Conservation (phyloP, 2,888 invertebrate species). For the Lacanobia oleracea region DNA sequence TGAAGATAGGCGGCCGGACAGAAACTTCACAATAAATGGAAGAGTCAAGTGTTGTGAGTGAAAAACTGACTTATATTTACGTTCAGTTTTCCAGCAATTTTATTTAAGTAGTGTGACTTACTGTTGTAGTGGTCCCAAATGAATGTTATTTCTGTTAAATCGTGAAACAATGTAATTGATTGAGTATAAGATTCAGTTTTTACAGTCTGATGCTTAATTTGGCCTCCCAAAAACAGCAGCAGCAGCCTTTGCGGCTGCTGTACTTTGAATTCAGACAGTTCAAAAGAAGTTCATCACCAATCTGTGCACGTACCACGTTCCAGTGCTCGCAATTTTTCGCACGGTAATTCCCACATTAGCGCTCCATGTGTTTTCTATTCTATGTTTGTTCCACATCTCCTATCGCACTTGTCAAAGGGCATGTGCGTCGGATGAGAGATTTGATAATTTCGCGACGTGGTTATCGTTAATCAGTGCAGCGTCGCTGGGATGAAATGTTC, state of each 20-base stretch:
- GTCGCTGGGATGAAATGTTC: slow-evolving; percentile 35
- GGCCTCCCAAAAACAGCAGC: no score
- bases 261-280: not conserved
- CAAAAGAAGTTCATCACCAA: not conserved
- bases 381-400: slow-evolving; percentile 38
- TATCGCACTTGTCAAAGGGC: slow-evolving; percentile 58
- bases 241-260: no score
- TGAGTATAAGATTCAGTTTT: no score
- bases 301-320: not conserved
- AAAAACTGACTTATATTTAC: no score
- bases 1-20: not conserved
- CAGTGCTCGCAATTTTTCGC: slow-evolving; percentile 12
- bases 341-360: slow-evolving; percentile 21
- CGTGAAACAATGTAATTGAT: no score
- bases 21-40: no score
- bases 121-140: no score
- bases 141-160: no score
- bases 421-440: slow-evolving; percentile 53
- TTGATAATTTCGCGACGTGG: slow-evolving; percentile 58
- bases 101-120: no score
- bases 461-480: slow-evolving; percentile 45
- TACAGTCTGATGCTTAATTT: no score
- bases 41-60: no score
- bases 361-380: slow-evolving; percentile 28
- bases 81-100: no score